Evolutionary conservation across 2,888 invertebrate species (phyloP), one percentile per base, ranked within the genome.

Genomic region (Cheilosia scutellata): DNA sequence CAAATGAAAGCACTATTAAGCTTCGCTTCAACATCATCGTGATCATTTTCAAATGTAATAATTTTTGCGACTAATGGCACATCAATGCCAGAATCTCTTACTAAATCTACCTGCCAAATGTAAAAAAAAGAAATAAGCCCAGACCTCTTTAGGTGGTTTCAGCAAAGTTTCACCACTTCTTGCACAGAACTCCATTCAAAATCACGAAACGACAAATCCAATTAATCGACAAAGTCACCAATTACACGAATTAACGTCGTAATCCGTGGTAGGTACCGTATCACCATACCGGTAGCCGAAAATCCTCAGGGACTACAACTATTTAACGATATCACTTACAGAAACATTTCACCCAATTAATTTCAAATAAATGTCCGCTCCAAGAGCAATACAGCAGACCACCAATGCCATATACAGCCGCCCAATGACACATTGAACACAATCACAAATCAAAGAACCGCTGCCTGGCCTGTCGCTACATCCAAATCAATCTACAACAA

Each of bases 261-360:
- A 70, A 58, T 37, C 25, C n/a, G 6, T 0, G 25, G 20, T 47
- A 49, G 25, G 20, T 47, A 49, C n/a, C 27, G 2, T 29, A 60
- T 33, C 40, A 25, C 42, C 55, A 60, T 16, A 53, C 4, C n/a
- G 13, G 31, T n/a, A 6, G 9, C 27, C 11, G 53, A 16, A 49
- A 20, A 58, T 27, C 80, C 75, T 6, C 49, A 49, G 84, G 33
- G 76, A 82, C 11, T 33, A 47, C 66, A 72, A 16, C 40, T n/a
- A 29, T 68, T n/a, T 51, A 76, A 68, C 68, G 57, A 63, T 33
- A 42, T 57, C 71, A 66, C 16, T 76, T 71, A 53, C 78, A 62
- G n/a, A 4, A 13, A 49, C 58, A 77, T 72, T 66, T 72, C 72
- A 86, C 62, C 76, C 86, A 86, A 86, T 82, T 82, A 82, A 77